Evolutionary conservation across 53 echinoderm and acorn worm genomes (phyloP), one percentile per base, ranked within the genome.

Genomic region (Zoroaster sp.): DNA sequence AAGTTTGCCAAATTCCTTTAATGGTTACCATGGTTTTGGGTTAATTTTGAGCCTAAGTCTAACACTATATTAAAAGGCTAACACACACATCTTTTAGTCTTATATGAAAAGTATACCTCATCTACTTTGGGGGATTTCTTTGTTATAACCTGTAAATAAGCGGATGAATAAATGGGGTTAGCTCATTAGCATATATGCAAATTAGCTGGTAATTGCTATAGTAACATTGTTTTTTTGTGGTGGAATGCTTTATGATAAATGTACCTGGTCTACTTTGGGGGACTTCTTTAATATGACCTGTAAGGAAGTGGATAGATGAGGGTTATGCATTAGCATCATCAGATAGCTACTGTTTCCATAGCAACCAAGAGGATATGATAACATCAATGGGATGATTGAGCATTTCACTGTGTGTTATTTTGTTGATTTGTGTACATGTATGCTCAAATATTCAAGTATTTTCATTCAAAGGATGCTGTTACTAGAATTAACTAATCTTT

Each of bases 41-140:
- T 85, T 52, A 85, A 69, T 35, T 85, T 49, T 21, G 47, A 85
- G 37, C 70, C 70, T n/a, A 30, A 5, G 31, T 3, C 7, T 13
- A 81, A 83, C 33, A 83, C 42, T 67, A 68, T 5, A 68, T 21
- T 33, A 72, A 40, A 10, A 38, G 54, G 40, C 63, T 38, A 78
- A n/a, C 54, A 59, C 82, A 82, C 66, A 55, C 79, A 37, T 23
- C 35, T 30, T 23, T 15, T 35, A 40, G 30, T 44, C 18, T 42
- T 17, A 79, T n/a, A 59, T n/a, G 44, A 83, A 69, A 45, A 6
- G 23, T 77, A 87, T 96, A 96, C 96, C 96, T 96, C 88, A 74
- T 92, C 89, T 83, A 78, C 93, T 88, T 92, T 94, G 77, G 89
- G 83, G 65, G 94, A 87, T 72, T 94, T 96, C 89, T 91, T 96